A percentile compares a stretch with the other conserved stretches of the same genome.
Evolutionary conservation across 2,888 invertebrate genomes (phyloP).

Genomic region (Hypomecis atomaria): DNA sequence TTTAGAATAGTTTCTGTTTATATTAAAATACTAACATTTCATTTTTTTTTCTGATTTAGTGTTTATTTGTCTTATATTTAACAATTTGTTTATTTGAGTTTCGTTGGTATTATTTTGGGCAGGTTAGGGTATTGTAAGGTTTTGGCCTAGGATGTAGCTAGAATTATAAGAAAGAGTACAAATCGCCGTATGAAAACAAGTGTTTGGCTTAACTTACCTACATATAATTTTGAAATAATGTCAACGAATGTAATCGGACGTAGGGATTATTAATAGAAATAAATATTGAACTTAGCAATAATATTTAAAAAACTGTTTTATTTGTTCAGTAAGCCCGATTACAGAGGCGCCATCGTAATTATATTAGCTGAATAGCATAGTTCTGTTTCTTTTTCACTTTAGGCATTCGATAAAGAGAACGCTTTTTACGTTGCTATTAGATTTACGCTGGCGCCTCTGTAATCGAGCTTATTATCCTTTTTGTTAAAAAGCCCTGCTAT

Average conservation of each 20-base stretch:
- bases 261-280: constrained; percentile 84
- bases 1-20: constrained; percentile 78
- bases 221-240: constrained; percentile 81
- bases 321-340: too few relatives aligned
- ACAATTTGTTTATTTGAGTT: constrained; percentile 65
- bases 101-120: constrained; percentile 78
- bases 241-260: constrained; percentile 86
- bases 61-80: constrained; percentile 71
- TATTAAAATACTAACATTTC: constrained; percentile 71
- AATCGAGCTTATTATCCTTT: too few relatives aligned
- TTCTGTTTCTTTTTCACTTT: too few relatives aligned
- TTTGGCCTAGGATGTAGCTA: constrained; percentile 85
- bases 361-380: too few relatives aligned
- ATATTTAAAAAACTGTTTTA: constrained; percentile 74
- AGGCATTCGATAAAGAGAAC: too few relatives aligned
- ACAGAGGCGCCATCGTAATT: too few relatives aligned
- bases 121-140: constrained; percentile 85
- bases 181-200: constrained; percentile 77
- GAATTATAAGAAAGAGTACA: constrained; percentile 84
- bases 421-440: too few relatives aligned
- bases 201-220: constrained; percentile 83
- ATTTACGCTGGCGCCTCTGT: too few relatives aligned
- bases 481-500: background rate
- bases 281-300: constrained; percentile 86
- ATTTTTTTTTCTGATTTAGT: constrained; percentile 60